Percentiles rank a stretch among this genome's conserved stretches.
phyloP scores from a whole-genome alignment of 1,140 invertebrate genomes.

The Hetaerina americana region DNA sequence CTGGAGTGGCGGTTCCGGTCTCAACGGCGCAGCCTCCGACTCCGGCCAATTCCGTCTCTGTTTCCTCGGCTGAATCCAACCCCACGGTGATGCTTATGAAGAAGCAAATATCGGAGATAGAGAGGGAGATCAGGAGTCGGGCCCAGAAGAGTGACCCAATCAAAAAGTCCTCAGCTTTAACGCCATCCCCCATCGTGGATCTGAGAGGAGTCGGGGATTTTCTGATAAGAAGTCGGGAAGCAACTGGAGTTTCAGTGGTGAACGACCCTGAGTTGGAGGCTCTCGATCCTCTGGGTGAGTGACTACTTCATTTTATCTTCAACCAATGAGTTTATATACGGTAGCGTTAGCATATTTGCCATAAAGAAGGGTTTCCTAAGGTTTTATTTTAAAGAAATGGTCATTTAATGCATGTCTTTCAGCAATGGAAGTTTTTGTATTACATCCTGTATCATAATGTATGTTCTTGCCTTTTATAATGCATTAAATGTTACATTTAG shows the following conservation, averaged over 20 bases:
- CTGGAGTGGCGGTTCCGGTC: constrained; percentile 9
- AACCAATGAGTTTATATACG: too few relatives aligned
- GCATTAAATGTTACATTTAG: too few relatives aligned
- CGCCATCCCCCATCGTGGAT: constrained; percentile 3
- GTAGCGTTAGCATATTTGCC: too few relatives aligned
- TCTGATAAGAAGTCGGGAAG: constrained; percentile 26
- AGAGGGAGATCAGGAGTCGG: constrained; percentile 53
- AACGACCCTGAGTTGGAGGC: constrained; percentile 43
- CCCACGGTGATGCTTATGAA: constrained; percentile 51
- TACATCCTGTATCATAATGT: too few relatives aligned
- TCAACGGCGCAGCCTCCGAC: constrained; percentile 10
- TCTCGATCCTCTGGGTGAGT: constrained; percentile 42
- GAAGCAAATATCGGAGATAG: constrained; percentile 57
- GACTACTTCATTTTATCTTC: too few relatives aligned
- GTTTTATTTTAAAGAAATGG: too few relatives aligned
- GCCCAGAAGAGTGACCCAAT: constrained; percentile 17
- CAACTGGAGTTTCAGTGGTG: constrained; percentile 25
- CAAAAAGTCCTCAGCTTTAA: constrained; percentile 9
- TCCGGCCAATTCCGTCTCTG: constrained; percentile 4
- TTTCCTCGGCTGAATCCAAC: constrained; percentile 15
- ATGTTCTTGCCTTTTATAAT: too few relatives aligned
- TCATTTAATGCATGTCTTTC: too few relatives aligned
- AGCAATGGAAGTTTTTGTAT: too few relatives aligned
- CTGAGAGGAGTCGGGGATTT: constrained; percentile 7
- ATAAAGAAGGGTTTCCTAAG: too few relatives aligned